Evolutionary conservation across 2,888 invertebrate species (phyloP).

Genomic region (Phytoseiulus persimilis): DNA sequence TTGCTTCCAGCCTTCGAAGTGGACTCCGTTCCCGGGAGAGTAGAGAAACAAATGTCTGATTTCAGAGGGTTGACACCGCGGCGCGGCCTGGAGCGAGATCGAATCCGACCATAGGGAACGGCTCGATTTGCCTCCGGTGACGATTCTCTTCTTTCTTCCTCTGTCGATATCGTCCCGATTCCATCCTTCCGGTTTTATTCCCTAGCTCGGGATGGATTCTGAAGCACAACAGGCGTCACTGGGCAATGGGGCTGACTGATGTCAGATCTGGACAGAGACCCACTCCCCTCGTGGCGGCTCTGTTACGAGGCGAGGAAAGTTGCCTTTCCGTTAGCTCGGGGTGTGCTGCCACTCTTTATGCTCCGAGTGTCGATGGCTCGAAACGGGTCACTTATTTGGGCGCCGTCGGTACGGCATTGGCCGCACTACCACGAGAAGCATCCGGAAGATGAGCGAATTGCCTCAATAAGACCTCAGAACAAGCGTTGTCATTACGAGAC

Average conservation of each 20-base stretch:
- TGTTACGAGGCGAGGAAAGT: not conserved
- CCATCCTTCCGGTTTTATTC: not conserved
- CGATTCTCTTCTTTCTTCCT: not conserved
- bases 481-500: not conserved
- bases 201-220: not conserved
- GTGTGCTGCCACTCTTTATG: not conserved
- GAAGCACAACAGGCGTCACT: not conserved
- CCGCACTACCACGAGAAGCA: not conserved
- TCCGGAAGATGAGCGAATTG: not conserved
- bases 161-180: not conserved
- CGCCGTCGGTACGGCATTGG: not conserved
- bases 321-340: not conserved
- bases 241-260: not conserved
- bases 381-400: not conserved
- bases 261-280: not conserved
- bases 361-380: not conserved
- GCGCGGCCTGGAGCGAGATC: too few relatives aligned
- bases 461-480: not conserved
- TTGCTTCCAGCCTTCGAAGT: too few relatives aligned
- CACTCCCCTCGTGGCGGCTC: not conserved
- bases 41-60: too few relatives aligned
- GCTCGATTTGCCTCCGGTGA: too few relatives aligned
- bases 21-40: too few relatives aligned
- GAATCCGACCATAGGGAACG: too few relatives aligned
- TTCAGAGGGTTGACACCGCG: too few relatives aligned